These are phyloP conservation scores for Clavelina lepadiformis DNA, from an alignment of 23 tunicate species.

Conservation along the genomic window DNA sequence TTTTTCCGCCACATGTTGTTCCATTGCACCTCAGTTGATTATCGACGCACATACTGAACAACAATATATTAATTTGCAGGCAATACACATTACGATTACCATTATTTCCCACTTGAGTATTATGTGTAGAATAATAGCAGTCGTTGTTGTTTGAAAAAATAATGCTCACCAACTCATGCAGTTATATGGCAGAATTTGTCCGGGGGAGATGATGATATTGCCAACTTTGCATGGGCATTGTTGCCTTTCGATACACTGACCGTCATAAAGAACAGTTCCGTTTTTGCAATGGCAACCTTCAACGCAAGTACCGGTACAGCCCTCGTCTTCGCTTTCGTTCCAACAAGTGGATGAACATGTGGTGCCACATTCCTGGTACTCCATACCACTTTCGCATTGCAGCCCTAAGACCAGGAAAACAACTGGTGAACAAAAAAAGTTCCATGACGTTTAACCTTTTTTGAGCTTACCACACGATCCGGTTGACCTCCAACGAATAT, in stretches of 20 bases:
- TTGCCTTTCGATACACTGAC: constrained; percentile 14
- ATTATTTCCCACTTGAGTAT: too few relatives aligned
- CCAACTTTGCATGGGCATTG: constrained; percentile 36
- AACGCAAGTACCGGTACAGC: constrained; percentile 22
- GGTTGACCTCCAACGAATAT: constrained; percentile 55
- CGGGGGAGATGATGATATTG: constrained; percentile 9
- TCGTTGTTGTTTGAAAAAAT: too few relatives aligned
- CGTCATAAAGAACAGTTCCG: constrained; percentile 23
- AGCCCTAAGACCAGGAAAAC: background rate
- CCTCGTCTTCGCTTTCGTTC: constrained; percentile 6
- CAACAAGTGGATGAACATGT: constrained; percentile 7
- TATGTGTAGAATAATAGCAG: too few relatives aligned
- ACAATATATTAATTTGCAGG: too few relatives aligned
- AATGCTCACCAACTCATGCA: constrained; percentile 62
- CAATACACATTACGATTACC: too few relatives aligned
- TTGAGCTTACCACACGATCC: constrained; percentile 56
- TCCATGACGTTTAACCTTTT: background rate
- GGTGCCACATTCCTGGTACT: constrained; percentile 20
- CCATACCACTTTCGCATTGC: constrained; percentile 69
- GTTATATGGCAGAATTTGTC: background rate
- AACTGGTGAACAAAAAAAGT: background rate
- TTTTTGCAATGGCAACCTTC: constrained; percentile 71
- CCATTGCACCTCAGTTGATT: constrained; percentile 40
- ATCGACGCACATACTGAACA: constrained; percentile 32
- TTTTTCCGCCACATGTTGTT: constrained; percentile 18